phyloP scores from a whole-genome alignment of 2,797 vertebrate genomes.

The Falco concolor region DNA sequence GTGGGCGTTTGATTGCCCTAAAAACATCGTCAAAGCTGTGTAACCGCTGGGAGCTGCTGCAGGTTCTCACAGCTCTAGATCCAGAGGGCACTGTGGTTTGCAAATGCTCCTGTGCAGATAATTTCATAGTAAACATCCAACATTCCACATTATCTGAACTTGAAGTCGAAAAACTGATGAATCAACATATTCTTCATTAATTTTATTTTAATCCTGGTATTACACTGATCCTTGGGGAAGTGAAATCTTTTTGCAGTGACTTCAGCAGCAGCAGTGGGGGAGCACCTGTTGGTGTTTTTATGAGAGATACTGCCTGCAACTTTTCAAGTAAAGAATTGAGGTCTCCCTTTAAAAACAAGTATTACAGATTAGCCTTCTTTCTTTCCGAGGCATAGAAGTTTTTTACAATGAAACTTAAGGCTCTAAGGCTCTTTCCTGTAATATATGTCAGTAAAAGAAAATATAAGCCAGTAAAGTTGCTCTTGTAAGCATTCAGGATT shows the following conservation, averaged over 20 bases:
- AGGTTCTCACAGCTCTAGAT: not conserved
- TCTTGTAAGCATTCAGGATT: conserved; percentile 10
- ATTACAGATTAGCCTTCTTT: not conserved
- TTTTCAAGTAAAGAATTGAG: not conserved
- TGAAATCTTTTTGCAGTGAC: not conserved
- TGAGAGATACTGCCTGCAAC: not conserved
- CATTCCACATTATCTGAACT: not conserved
- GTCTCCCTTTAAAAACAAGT: not conserved
- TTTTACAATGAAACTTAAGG: conserved; percentile 7
- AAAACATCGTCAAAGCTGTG: not conserved
- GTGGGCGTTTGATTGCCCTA: not conserved
- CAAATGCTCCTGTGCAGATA: not conserved
- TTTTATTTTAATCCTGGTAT: not conserved
- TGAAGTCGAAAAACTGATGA: not conserved
- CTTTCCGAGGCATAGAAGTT: not conserved
- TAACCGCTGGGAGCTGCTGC: not conserved
- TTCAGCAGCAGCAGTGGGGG: not conserved
- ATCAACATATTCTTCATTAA: not conserved
- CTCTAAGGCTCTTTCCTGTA: not conserved
- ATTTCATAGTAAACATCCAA: not conserved
- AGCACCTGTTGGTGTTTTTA: not conserved
- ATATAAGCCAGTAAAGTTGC: not conserved
- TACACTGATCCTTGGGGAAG: not conserved
- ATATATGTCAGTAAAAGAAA: conserved; percentile 10
- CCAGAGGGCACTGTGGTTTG: not conserved